Conservation (phyloP, 2,113 vertebrate genomes). For the Oostethus manadensis region DNA sequence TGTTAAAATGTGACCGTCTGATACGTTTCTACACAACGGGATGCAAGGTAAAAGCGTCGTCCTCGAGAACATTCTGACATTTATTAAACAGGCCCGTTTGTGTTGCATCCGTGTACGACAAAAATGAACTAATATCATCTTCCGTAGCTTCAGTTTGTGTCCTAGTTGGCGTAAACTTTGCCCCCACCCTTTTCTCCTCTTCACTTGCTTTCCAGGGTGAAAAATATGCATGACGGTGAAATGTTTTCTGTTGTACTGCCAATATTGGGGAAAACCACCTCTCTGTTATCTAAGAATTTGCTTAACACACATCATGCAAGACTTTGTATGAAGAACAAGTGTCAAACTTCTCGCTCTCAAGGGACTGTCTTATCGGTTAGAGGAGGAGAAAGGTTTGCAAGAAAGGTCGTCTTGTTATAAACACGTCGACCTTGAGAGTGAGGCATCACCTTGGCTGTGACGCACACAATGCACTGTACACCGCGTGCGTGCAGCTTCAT, state of each 20-base stretch:
- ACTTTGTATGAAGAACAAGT: slow-evolving; percentile 5
- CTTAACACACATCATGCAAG: background rate
- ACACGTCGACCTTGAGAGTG: slow-evolving; percentile 24
- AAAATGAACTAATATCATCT: no score
- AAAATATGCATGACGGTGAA: background rate
- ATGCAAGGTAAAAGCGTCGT: no score
- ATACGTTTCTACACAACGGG: no score
- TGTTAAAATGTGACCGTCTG: no score
- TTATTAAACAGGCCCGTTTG: no score
- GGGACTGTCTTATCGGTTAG: slow-evolving; percentile 12
- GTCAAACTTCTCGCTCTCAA: slow-evolving; percentile 3
- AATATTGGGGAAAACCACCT: background rate
- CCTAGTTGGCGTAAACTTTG: no score
- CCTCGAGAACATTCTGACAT: no score
- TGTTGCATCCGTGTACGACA: no score
- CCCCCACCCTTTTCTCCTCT: no score
- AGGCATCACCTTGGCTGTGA: slow-evolving; percentile 33
- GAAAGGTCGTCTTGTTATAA: slow-evolving; percentile 28
- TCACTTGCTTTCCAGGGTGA: background rate
- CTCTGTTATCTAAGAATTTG: background rate
- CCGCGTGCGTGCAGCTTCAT: slow-evolving; percentile 11
- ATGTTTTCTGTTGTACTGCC: background rate
- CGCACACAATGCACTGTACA: slow-evolving; percentile 19
- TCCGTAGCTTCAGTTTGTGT: no score
- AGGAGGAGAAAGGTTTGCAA: slow-evolving; percentile 19